Conservation (phyloP, 2,797 vertebrate species). For the Lateolabrax maculatus region DNA sequence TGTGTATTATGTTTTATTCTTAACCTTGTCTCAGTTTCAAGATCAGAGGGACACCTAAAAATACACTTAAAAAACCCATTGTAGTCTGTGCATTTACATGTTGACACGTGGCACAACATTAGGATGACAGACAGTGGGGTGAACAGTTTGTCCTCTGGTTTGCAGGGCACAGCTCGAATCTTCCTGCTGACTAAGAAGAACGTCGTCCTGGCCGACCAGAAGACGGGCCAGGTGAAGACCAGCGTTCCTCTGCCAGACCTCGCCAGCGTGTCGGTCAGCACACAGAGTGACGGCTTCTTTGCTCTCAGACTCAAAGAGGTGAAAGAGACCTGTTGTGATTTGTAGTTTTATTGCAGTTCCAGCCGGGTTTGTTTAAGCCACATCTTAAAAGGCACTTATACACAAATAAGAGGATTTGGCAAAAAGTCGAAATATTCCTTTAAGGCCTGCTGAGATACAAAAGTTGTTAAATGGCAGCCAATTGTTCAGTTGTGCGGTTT, state of each 20-base stretch:
- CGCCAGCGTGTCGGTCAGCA: conserved; percentile 95
- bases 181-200: conserved; percentile 96
- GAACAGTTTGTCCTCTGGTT: conserved; percentile 9
- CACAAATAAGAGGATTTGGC: not conserved
- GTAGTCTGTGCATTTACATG: not conserved
- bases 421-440: not conserved
- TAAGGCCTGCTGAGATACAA: not conserved
- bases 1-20: conserved; percentile 4
- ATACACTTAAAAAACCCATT: not conserved
- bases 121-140: not conserved
- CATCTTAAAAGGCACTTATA: too few species aligned
- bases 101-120: not conserved
- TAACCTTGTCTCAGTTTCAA: conserved; percentile 5
- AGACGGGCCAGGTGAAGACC: conserved; percentile 96
- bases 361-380: too few species aligned
- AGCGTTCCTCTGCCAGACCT: conserved; percentile 94
- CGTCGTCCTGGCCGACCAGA: conserved; percentile 95
- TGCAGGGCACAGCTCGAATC: conserved; percentile 92
- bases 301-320: conserved; percentile 97
- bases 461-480: not conserved
- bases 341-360: not conserved
- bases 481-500: not conserved
- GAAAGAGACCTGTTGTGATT: conserved; percentile 26
- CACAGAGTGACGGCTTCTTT: conserved; percentile 95
- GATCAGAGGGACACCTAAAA: not conserved